Evolutionary conservation across 2,797 vertebrate species (phyloP).

Genomic region (Coilia nasus): DNA sequence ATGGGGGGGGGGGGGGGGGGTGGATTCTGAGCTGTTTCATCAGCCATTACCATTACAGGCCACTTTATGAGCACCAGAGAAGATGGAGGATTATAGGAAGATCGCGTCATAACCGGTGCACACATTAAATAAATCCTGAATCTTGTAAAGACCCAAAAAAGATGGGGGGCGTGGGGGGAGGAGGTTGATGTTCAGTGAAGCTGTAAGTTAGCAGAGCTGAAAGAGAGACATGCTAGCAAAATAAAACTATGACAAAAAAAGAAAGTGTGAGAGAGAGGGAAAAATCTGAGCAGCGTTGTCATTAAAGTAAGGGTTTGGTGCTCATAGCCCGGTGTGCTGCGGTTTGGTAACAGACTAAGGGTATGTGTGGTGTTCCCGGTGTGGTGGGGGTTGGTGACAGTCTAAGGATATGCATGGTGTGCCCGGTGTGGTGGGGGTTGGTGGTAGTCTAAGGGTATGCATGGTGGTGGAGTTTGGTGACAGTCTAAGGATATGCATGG

Average conservation of each 20-base stretch:
- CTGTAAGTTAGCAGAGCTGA: neutral
- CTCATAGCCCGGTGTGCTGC: neutral
- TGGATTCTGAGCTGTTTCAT: conserved; percentile 27
- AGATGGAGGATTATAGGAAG: conserved; percentile 34
- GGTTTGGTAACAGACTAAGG: neutral
- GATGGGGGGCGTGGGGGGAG: neutral
- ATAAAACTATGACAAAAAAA: conserved; percentile 40
- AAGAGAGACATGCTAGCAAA: conserved; percentile 3
- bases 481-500: no score
- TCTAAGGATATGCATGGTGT: no score
- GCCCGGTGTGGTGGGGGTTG: no score
- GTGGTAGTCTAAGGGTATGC: no score
- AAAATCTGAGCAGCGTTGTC: neutral
- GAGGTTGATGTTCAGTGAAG: neutral
- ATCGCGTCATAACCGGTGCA: conserved; percentile 28
- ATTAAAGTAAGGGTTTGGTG: neutral
- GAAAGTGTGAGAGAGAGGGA: conserved; percentile 19
- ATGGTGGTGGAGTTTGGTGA: no score
- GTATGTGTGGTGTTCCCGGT: neutral
- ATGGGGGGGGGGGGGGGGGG: neutral
- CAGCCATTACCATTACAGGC: conserved; percentile 30
- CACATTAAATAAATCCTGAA: conserved; percentile 34
- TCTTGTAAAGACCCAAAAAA: conserved; percentile 40
- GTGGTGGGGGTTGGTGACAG: no score
- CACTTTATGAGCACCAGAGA: conserved; percentile 35